Base-by-base conservation (phyloP, 1,140 invertebrate genomes). In the Trigoniulus corallinus region DNA sequence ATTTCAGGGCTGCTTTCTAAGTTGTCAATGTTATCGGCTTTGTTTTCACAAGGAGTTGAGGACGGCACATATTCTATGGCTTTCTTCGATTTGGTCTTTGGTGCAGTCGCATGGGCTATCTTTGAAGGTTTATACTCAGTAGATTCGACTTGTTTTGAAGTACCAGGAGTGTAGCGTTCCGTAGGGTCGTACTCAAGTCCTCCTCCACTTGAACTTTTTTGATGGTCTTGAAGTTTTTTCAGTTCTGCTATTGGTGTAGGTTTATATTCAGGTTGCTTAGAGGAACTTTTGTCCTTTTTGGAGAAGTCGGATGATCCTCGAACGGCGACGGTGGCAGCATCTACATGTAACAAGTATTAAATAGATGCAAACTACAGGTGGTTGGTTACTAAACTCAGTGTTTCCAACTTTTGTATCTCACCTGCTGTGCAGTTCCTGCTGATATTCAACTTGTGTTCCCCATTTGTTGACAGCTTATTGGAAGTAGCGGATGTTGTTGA, bases 161-260 rank as follows among this genome's bases (percentile, higher is more conserved):
- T 48, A 23, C 49, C 50, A 4, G 50, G 29, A 34, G n/a, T n/a
- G n/a, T 18, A 51, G 21, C 39, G 45, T 18, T 3, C 3, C n/a
- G 39, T 21, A 3, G 50, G 50, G 23, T 51, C 50, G 21, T 51
- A 51, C n/a, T 48, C 50, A 23, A 51, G 20, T n/a, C n/a, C n/a
- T n/a, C n/a, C n/a, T 4, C 23, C 29, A 25, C 34, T 27, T 40
- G 21, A 29, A 4, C 18, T 7, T n/a, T 7, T 3, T 42, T 50
- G 29, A 7, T 34, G 7, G 7, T 7, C 15, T 34, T 57, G 54
- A 42, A 56, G 55, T 47, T 73, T 74, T 54, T 73, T 73, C 7
- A 78, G 53, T 61, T 76, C 70, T 13, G 67, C 65, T 54, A 78
- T 76, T 0, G 76, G 76, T 0, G 77, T 78, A 13, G 76, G 77